phyloP scores from a whole-genome alignment of 1,140 invertebrate genomes.

The Nasonia longicornis region DNA sequence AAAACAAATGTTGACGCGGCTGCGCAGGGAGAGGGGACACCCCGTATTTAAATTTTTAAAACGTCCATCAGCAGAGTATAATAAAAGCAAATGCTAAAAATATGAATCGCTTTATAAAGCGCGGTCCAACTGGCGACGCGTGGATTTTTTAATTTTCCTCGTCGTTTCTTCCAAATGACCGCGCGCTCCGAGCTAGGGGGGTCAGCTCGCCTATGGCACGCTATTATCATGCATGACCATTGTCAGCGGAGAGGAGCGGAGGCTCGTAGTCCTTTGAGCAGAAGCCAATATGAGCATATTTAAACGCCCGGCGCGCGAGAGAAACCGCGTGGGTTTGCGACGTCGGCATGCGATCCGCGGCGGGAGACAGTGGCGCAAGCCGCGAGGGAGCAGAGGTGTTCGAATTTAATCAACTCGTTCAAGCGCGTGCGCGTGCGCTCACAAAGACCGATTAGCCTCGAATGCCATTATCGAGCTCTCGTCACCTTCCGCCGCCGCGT shows the following conservation, averaged over 20 bases:
- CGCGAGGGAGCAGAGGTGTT: constrained; percentile 17
- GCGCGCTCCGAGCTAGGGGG: background rate
- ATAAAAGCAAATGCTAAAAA: background rate
- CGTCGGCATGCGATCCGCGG: background rate
- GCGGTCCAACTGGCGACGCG: background rate
- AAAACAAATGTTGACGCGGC: constrained; percentile 28
- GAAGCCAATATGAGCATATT: constrained; percentile 43
- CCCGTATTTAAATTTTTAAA: constrained; percentile 4
- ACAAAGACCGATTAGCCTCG: constrained; percentile 43
- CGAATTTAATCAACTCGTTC: constrained; percentile 41
- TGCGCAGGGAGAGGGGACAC: background rate
- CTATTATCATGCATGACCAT: constrained; percentile 40
- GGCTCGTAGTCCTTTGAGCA: constrained; percentile 20
- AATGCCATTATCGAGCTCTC: constrained; percentile 38
- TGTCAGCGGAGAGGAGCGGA: constrained; percentile 6
- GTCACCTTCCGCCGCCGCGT: constrained; percentile 16
- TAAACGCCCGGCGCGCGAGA: constrained; percentile 21
- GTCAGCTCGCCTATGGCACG: constrained; percentile 6
- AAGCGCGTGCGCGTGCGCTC: constrained; percentile 33
- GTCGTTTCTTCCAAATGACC: constrained; percentile 24
- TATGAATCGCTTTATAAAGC: too few relatives aligned
- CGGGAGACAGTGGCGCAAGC: background rate
- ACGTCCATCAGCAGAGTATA: constrained; percentile 4
- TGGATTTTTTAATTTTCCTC: constrained; percentile 39
- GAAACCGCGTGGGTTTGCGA: background rate